Evolutionary conservation across 2,888 invertebrate genomes (phyloP), one percentile per base, ranked within the genome.

Genomic region (Lysandra coridon): DNA sequence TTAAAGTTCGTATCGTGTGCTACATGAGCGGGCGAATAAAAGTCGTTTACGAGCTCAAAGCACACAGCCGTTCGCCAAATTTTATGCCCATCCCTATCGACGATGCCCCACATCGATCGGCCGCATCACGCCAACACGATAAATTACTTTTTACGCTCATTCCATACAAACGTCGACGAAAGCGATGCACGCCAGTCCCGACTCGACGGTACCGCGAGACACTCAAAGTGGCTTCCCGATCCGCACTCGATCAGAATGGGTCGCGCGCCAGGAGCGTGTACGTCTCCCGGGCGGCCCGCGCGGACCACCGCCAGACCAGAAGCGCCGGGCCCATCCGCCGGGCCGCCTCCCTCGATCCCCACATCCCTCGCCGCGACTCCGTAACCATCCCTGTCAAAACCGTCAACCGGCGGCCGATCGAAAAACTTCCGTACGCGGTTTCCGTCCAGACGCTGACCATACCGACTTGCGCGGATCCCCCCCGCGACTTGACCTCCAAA

Each of bases 111-210:
- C 88, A 93, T 93, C 93, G 94, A 94, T 93, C 89, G 88, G 82
- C 82, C 84, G 81, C 87, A 85, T 87, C 93, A 94, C 93, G 93
- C 93, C 82, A 93, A 87, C 84, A 83, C 91, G 87, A 92, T 93
- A 91, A 91, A 91, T 92, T 91, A 92, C 91, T 94, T 93, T 93
- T 93, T 92, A 89, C 88, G 88, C 85, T 88, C 87, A 86, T 87
- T 89, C 84, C 82, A 86, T 84, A 86, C 86, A 87, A 85, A 88
- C 85, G 84, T 86, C 87, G 87, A 87, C 88, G 88, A 86, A 86
- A 85, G 84, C 85, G 83, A 82, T 86, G 87, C 88, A 89, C 89
- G 90, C 86, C 87, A 86, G 85, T 87, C 85, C 89, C 90, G 91
- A 90, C 90, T 88, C 86, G 83, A 85, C 84, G 84, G 82, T 83